Evolutionary conservation across 2,113 vertebrate genomes (phyloP).

Genomic region (Prionailurus viverrinus): DNA sequence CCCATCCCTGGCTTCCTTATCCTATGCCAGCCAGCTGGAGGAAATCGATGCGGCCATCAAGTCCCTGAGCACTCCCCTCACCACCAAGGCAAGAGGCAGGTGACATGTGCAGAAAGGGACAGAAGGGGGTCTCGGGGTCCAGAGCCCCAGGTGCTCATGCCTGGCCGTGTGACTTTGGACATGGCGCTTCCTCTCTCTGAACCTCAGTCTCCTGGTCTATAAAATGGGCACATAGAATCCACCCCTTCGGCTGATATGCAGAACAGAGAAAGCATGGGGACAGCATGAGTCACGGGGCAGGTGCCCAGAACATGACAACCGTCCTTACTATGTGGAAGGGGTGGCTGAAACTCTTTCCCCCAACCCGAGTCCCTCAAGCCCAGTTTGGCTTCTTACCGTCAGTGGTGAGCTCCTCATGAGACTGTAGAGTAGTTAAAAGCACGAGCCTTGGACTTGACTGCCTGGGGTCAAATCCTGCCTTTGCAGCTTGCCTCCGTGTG

Average conservation of each 20-base stretch:
- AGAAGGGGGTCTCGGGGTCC: accelerated
- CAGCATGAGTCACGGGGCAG: background rate
- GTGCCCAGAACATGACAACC: background rate
- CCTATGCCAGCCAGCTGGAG: background rate
- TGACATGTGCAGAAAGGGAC: background rate
- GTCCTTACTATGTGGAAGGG: background rate
- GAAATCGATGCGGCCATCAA: background rate
- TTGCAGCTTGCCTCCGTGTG: background rate
- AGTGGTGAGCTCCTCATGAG: background rate
- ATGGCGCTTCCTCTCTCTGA: background rate
- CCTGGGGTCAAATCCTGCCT: background rate
- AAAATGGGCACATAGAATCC: background rate
- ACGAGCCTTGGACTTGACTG: background rate
- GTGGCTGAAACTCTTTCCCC: background rate
- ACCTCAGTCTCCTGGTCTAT: background rate
- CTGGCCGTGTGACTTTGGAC: background rate
- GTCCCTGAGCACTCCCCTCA: background rate
- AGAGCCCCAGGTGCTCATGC: background rate
- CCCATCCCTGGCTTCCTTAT: background rate
- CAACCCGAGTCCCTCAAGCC: background rate
- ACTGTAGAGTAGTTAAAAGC: too few species aligned
- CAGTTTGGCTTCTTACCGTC: background rate
- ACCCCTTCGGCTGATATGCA: background rate
- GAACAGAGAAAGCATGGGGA: background rate
- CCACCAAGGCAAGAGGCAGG: background rate